A percentile compares a stretch with the other conserved stretches of the same genome.
These are phyloP conservation scores for Stegophylla sp. DNA, from an alignment of 2,888 invertebrate genomes.

Conservation along the genomic window DNA sequence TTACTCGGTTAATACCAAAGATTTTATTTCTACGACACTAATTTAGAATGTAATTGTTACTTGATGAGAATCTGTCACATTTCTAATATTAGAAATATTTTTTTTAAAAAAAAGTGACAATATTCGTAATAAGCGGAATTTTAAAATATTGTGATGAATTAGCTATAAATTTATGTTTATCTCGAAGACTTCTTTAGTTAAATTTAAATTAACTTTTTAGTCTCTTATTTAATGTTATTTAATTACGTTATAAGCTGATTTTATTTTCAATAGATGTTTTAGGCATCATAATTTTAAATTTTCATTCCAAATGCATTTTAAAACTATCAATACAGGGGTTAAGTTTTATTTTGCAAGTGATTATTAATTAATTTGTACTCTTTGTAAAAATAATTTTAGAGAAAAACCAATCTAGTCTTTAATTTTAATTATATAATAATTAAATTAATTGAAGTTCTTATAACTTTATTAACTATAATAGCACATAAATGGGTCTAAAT, in stretches of 20 bases:
- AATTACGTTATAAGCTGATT: too few species aligned
- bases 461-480: conserved; percentile 12
- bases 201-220: too few species aligned
- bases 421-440: conserved; percentile 34
- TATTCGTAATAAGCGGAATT: not conserved
- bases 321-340: not conserved
- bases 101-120: not conserved
- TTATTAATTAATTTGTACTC: conserved; percentile 24
- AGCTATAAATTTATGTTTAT: not conserved
- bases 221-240: too few species aligned
- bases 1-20: conserved; percentile 30
- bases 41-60: not conserved
- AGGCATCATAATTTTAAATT: too few species aligned
- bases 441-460: conserved; percentile 26
- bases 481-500: conserved; percentile 13
- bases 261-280: too few species aligned
- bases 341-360: not conserved
- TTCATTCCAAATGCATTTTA: not conserved
- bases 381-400: conserved; percentile 26
- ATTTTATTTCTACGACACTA: not conserved
- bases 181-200: too few species aligned
- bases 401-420: conserved; percentile 55
- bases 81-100: not conserved
- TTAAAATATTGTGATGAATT: not conserved
- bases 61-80: not conserved